phyloP scores from a whole-genome alignment of 2,113 vertebrate species.

The Columba livia region DNA sequence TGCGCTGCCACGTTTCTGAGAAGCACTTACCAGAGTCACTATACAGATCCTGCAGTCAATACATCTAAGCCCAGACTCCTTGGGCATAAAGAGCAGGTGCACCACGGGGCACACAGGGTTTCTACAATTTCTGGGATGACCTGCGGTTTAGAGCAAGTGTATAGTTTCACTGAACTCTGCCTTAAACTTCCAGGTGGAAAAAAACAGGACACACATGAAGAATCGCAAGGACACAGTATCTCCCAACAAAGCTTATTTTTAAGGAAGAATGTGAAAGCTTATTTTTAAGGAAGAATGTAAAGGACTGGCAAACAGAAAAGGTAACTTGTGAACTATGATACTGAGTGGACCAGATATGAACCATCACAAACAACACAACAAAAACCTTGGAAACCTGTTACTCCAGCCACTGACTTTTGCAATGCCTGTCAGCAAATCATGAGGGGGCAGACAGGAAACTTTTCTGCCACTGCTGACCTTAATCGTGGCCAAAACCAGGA shows the following conservation, averaged over 20 bases:
- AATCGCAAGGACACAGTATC: neutral
- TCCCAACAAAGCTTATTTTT: neutral
- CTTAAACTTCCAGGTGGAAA: neutral
- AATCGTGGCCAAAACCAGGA: neutral
- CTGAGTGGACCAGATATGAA: neutral
- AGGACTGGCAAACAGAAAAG: neutral
- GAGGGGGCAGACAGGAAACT: neutral
- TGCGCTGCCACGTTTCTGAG: rapidly evolving
- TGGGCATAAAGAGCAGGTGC: neutral
- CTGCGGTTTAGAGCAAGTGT: neutral
- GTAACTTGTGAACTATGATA: neutral
- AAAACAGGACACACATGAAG: neutral
- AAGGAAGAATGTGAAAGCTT: neutral
- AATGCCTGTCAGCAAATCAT: neutral
- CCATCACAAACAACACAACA: neutral
- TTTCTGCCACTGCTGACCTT: neutral
- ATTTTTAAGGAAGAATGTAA: neutral
- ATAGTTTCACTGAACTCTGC: neutral
- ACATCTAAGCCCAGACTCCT: neutral
- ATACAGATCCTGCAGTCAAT: neutral
- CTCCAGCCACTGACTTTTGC: neutral
- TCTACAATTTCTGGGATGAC: neutral
- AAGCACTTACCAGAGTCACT: neutral
- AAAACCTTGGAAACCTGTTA: neutral
- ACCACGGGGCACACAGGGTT: neutral